phyloP scores from a whole-genome alignment of 1,140 invertebrate species.

The Caenorhabditis elegans region WBcel235 BX284604.4:1901001-1901500 shows the following conservation, averaged over 20 bases:
- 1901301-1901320: neutral
- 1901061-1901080: constrained; percentile 28
- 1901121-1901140: neutral
- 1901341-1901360: neutral
- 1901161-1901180: neutral
- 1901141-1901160: constrained; percentile 3
- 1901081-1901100: neutral
- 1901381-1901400: too few species aligned
- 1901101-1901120: neutral
- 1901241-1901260: constrained; percentile 31
- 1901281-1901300: neutral
- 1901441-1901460: too few species aligned
- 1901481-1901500: too few species aligned
- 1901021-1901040: neutral
- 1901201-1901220: too few species aligned
- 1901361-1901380: too few species aligned
- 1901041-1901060: constrained; percentile 32
- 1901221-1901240: neutral
- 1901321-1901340: neutral
- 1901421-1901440: too few species aligned
- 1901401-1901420: too few species aligned
- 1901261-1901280: neutral
- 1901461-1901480: too few species aligned
- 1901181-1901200: neutral
- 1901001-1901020: neutral